Conservation (phyloP, 2,113 vertebrate genomes). For the Poecilia latipinna region DNA sequence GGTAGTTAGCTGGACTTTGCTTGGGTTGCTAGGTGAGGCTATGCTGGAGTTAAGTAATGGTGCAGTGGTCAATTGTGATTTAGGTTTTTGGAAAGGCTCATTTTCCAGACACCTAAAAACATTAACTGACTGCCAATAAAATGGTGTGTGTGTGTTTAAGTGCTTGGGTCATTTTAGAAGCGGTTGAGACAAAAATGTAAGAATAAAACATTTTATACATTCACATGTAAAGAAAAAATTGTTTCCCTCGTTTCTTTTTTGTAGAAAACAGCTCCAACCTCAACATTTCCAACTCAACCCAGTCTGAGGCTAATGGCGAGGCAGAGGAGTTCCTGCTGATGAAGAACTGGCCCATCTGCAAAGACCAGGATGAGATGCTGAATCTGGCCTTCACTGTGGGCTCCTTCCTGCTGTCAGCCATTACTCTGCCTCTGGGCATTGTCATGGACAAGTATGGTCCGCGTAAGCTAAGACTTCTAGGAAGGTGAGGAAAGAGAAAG, state of each 20-base stretch:
- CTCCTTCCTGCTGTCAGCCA: constrained; percentile 96
- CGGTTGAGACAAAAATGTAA: no score
- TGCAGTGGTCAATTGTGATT: no score
- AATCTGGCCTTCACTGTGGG: constrained; percentile 97
- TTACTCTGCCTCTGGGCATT: constrained; percentile 94
- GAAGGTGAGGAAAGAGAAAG: constrained; percentile 84
- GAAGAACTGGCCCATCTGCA: constrained; percentile 92
- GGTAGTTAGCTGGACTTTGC: no score
- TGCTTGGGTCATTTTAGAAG: no score
- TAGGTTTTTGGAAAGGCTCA: no score
- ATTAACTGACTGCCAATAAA: no score
- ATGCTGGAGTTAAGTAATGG: no score
- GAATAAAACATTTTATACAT: no score
- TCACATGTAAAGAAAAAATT: no score
- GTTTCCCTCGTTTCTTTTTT: neutral
- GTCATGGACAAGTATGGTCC: constrained; percentile 99
- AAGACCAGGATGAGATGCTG: constrained; percentile 95
- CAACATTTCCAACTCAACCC: constrained; percentile 54
- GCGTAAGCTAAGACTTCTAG: constrained; percentile 91
- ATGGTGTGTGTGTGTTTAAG: no score
- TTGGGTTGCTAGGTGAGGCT: no score
- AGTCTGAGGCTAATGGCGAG: neutral
- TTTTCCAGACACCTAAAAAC: no score
- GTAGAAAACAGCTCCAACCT: constrained; percentile 68
- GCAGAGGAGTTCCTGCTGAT: constrained; percentile 74